phyloP scores from a whole-genome alignment of 2,888 invertebrate genomes.

The Leptinotarsa rubiginosa region DNA sequence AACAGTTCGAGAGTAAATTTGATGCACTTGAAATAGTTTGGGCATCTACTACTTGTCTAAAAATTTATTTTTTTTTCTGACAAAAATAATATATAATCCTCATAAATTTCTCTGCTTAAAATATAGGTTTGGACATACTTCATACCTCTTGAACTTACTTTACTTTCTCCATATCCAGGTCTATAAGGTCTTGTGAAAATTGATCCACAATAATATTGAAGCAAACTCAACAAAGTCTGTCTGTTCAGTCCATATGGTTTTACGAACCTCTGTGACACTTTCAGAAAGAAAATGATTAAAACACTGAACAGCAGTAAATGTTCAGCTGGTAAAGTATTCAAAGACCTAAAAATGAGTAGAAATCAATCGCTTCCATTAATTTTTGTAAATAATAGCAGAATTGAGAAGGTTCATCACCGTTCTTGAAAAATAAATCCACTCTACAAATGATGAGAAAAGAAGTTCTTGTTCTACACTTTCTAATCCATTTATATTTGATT shows the following conservation, averaged over 20 bases:
- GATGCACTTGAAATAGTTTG: too few species aligned
- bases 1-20: too few species aligned
- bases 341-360: conserved; percentile 29
- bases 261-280: conserved; percentile 37
- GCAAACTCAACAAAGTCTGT: conserved; percentile 38
- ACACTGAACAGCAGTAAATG: conserved; percentile 47
- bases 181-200: conserved; percentile 50
- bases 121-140: background rate
- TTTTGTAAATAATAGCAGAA: background rate
- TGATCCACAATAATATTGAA: conserved; percentile 48
- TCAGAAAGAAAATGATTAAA: conserved; percentile 47
- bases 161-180: conserved; percentile 40
- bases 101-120: too few species aligned
- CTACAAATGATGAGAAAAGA: too few species aligned
- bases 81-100: too few species aligned
- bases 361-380: background rate
- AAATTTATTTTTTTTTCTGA: too few species aligned
- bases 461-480: too few species aligned
- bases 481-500: too few species aligned
- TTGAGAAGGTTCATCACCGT: too few species aligned
- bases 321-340: conserved; percentile 47
- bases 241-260: conserved; percentile 30
- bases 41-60: too few species aligned
- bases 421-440: too few species aligned
- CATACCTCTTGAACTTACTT: conserved; percentile 24